Base-by-base conservation (phyloP, 2,797 vertebrate genomes). In the Gastrophryne carolinensis region DNA sequence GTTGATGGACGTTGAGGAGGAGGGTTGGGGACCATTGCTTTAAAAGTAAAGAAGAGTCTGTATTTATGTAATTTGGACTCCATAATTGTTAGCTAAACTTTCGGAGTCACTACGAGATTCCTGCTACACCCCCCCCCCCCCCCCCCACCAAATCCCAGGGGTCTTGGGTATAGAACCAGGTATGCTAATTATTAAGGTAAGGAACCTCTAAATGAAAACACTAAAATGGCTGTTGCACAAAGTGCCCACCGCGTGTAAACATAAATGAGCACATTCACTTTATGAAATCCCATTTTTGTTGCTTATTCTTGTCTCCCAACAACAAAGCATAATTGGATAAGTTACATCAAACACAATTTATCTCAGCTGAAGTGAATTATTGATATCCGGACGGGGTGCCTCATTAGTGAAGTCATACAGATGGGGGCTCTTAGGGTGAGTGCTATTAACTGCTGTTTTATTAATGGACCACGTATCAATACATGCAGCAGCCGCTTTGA, bases 321-420 rank as follows among this genome's bases (percentile, higher is more conserved):
- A 64, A 30, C 10, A 64, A 23, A 17, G n/a, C 17, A 19, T 15
- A 60, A 23, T 35, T 60, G 13, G 32, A 34, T n/a, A 29, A 39
- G 34, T 54, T 69, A 23, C 17, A 56, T 34, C 9, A 19, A 69
- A 32, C 27, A 34, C 41, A 23, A 69, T 56, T n/a, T 50, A 54
- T 68, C 50, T 26, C 34, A 34, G 62, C 37, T 35, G 35, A 66
- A 34, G 27, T 66, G 23, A 39, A 57, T 69, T 56, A 69, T 57
- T 39, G 41, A 57, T 54, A 57, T n/a, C 19, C 23, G 39, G 52
- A 69, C 27, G 34, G 49, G 47, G 50, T 5, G 24, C 24, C 53
- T 39, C 66, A 69, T 69, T 56, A 69, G 23, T 12, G 9, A 12
- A 6, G 30, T 69, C 34, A 57, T 37, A 41, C 11, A 4, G 29